Conservation (phyloP, 2,888 invertebrate genomes). For the Eilema depressum region DNA sequence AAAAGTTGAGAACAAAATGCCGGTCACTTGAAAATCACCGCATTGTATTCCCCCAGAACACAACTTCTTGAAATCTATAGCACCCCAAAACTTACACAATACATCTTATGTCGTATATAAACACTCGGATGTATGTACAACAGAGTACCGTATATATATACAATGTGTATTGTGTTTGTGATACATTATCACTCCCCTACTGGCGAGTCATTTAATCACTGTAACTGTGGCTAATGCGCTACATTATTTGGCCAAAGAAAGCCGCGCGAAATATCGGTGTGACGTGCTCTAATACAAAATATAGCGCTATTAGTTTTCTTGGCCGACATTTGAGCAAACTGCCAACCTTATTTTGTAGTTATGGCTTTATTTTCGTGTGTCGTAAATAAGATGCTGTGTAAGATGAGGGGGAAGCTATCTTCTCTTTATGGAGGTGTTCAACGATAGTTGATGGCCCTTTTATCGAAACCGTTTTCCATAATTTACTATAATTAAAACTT, state of each 20-base stretch:
- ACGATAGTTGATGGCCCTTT: conserved; percentile 11
- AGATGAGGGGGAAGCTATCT: conserved; percentile 13
- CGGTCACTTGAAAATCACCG: neutral
- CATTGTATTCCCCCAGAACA: neutral
- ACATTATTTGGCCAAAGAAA: conserved; percentile 82
- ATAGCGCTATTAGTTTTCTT: conserved; percentile 62
- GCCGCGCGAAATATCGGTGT: conserved; percentile 72
- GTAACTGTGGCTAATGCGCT: conserved; percentile 82
- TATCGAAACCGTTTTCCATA: conserved; percentile 7
- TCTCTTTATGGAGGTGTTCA: conserved; percentile 17
- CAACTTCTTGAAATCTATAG: neutral
- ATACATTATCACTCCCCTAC: conserved; percentile 73
- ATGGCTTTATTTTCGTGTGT: conserved; percentile 20
- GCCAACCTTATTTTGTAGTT: conserved; percentile 27
- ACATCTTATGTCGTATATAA: neutral
- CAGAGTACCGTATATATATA: conserved; percentile 41
- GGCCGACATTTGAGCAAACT: conserved; percentile 26
- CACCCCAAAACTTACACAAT: neutral
- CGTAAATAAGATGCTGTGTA: conserved; percentile 23
- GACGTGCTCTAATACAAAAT: conserved; percentile 76
- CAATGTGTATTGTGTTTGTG: conserved; percentile 60
- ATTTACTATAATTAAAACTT: conserved; percentile 3
- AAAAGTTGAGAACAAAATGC: neutral
- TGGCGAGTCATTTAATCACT: conserved; percentile 81
- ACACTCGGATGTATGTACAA: neutral